Evolutionary conservation across 1,140 invertebrate genomes (phyloP).

Genomic region (Cydia pomonella): DNA sequence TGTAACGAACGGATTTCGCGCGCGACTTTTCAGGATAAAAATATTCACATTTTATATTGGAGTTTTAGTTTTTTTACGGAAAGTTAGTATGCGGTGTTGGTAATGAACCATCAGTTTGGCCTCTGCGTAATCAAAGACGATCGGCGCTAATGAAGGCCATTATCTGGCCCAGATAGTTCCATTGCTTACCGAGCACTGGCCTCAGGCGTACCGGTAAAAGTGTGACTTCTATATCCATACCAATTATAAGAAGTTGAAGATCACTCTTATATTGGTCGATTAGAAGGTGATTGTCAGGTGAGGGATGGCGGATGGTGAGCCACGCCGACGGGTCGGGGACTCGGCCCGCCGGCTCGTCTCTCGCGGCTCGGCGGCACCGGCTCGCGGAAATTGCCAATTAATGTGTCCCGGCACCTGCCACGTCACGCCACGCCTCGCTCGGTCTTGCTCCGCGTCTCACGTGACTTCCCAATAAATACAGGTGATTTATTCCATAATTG

Average conservation of each 20-base stretch:
- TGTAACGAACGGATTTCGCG: constrained; percentile 20
- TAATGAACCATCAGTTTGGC: neutral
- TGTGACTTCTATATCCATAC: neutral
- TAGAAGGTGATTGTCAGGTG: neutral
- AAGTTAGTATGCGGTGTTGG: neutral
- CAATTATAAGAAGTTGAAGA: neutral
- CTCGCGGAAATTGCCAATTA: constrained; percentile 47
- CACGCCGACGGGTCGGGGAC: neutral
- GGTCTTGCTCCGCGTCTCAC: constrained; percentile 18
- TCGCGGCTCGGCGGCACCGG: constrained; percentile 32
- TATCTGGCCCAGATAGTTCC: neutral
- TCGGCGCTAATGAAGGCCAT: constrained; percentile 3
- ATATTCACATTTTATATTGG: neutral
- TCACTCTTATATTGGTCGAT: neutral
- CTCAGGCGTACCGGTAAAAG: neutral
- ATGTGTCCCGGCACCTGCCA: constrained; percentile 41
- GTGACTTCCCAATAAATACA: neutral
- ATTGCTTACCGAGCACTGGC: neutral
- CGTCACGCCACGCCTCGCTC: constrained; percentile 7
- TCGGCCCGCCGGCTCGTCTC: neutral
- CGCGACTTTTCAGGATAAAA: neutral
- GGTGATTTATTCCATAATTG: neutral
- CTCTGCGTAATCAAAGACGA: neutral
- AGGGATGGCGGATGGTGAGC: neutral
- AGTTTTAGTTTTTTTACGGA: neutral